Conservation (phyloP, 2,797 vertebrate genomes). For the Podargus strigoides region DNA sequence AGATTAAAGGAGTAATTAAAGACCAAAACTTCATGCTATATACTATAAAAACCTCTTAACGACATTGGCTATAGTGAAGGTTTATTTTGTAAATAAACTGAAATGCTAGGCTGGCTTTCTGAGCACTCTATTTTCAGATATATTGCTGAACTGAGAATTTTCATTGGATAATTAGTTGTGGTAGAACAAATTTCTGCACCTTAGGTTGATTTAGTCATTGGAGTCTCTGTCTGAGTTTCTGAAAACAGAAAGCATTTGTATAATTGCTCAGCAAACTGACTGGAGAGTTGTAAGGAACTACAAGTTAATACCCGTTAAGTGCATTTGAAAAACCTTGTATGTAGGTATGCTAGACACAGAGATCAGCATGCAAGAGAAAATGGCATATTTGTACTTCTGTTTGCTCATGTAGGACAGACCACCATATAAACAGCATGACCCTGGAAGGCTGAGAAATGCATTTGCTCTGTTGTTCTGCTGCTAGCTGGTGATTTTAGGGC, state of each 20-base stretch:
- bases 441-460: background rate
- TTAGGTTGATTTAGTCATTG: slow-evolving; percentile 32
- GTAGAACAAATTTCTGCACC: slow-evolving; percentile 34
- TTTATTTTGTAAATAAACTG: slow-evolving; percentile 27
- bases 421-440: rapidly evolving
- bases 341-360: background rate
- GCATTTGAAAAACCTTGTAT: background rate
- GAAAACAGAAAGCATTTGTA: background rate
- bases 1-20: slow-evolving; percentile 59
- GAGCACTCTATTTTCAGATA: slow-evolving; percentile 10
- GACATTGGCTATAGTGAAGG: background rate
- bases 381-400: background rate
- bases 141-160: slow-evolving; percentile 16
- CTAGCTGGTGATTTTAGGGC: background rate
- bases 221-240: background rate
- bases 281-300: background rate
- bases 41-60: slow-evolving; percentile 27
- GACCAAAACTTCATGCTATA: slow-evolving; percentile 1
- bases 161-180: slow-evolving; percentile 43
- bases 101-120: background rate
- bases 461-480: background rate
- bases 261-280: background rate
- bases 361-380: background rate
- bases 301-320: background rate
- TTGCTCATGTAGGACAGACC: background rate